Evolutionary conservation across 2,797 vertebrate species (phyloP).

Genomic region (Protosalanx chinensis): DNA sequence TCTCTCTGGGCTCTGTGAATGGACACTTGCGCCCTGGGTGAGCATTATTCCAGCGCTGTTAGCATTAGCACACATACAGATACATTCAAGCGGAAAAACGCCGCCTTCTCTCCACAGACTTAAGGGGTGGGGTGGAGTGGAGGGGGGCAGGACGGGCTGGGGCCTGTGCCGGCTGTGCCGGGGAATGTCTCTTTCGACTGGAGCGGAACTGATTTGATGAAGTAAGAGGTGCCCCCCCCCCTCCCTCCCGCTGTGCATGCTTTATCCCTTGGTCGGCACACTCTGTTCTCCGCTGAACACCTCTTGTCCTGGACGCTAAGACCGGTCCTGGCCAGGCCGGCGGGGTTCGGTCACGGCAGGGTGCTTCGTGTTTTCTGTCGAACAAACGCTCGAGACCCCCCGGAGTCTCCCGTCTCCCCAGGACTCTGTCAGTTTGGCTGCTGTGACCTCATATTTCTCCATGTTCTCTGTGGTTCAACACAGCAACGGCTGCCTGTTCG

Average conservation of each 20-base stretch:
- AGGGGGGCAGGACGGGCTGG: constrained; percentile 13
- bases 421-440: background rate
- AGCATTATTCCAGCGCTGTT: constrained; percentile 32
- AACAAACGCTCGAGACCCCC: constrained; percentile 3
- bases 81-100: constrained; percentile 30
- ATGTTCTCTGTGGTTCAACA: constrained; percentile 30
- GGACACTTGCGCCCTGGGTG: constrained; percentile 27
- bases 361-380: constrained; percentile 8
- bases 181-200: constrained; percentile 32
- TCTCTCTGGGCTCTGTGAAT: constrained; percentile 25
- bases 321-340: background rate
- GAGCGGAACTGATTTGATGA: constrained; percentile 46
- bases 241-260: background rate
- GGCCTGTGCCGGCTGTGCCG: constrained; percentile 14
- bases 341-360: constrained; percentile 1
- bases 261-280: background rate
- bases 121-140: background rate
- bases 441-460: constrained; percentile 1
- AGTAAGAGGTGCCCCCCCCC: constrained; percentile 6
- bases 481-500: constrained; percentile 10
- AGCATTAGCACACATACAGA: constrained; percentile 24
- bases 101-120: constrained; percentile 19
- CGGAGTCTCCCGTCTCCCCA: background rate
- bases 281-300: background rate
- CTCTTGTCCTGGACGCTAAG: constrained; percentile 2